Evolutionary conservation across 2,113 vertebrate species (phyloP).

Genomic region (Chrysochloris asiatica): DNA sequence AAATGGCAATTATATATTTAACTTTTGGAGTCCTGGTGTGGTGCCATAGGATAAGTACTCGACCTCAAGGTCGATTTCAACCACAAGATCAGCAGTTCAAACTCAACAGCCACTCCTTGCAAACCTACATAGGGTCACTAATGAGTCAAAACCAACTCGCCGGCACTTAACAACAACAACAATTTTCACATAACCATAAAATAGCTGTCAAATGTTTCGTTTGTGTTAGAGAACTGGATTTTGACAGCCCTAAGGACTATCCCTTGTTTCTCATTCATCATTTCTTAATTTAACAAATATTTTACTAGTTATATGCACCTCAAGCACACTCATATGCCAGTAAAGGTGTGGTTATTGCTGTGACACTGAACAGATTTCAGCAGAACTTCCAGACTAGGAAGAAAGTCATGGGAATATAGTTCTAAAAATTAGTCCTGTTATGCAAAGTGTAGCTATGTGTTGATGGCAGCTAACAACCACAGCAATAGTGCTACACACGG

Average conservation of each 20-base stretch:
- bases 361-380: neutral
- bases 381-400: neutral
- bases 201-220: neutral
- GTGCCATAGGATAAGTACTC: too few species aligned
- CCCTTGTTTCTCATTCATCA: neutral
- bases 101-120: too few species aligned
- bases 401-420: neutral
- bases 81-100: too few species aligned
- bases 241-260: neutral
- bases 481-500: neutral
- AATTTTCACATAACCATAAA: neutral
- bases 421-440: neutral
- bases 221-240: neutral
- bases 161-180: too few species aligned
- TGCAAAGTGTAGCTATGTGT: neutral
- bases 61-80: too few species aligned
- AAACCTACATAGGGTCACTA: too few species aligned
- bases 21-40: too few species aligned
- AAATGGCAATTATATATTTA: too few species aligned
- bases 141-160: too few species aligned
- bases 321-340: neutral
- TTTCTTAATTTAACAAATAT: neutral
- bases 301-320: neutral
- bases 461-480: neutral
- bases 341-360: neutral